Evolutionary conservation across 2,113 vertebrate genomes (phyloP), one percentile per base, ranked within the genome.

Genomic region (Indicator maculatus): DNA sequence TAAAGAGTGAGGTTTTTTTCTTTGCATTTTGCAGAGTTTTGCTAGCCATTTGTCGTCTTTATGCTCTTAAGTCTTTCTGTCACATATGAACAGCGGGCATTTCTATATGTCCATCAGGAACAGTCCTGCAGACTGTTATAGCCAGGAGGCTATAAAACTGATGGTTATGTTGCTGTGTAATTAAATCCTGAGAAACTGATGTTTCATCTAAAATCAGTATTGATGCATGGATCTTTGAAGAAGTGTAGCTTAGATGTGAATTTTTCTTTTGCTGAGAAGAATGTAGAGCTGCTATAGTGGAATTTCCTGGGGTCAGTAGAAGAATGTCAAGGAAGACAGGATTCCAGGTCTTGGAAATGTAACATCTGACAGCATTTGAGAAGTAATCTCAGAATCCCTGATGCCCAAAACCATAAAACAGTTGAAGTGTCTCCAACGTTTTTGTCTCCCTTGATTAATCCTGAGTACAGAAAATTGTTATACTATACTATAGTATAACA

Each of bases 381-480:
- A 93, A 77, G 58, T 0, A 0, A 52, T 90, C 56, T 90, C 73
- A 75, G 69, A 56, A 79, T 89, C 52, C 50, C 60, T 79, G 50
- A 80, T 89, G 74, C 82, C 77, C 64, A 85, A 85, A 92, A 56
- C 26, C 5, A 2, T 80, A 77, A 83, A 89, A 67, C 56, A 71
- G n/a, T 76, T 96, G 84, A 91, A 93, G 14, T 8, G 12, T 33
- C 45, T 91, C 87, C 89, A 83, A 6, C 28, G 26, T 87, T 87
- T 86, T 80, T 91, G 71, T 95, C 63, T 92, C 52, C 26, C 56
- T 88, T 67, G 89, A 82, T 92, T 93, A 94, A 87, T 91, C 78
- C 52, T 74, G 56, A 80, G 16, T 80, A n/a, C 75, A 85, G 67
- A 67, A 80, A 79, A 38, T 78, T 60, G 60, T 93, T 88, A 23